Conservation (phyloP, 2,113 vertebrate genomes). For the Chloroceryle aenea region DNA sequence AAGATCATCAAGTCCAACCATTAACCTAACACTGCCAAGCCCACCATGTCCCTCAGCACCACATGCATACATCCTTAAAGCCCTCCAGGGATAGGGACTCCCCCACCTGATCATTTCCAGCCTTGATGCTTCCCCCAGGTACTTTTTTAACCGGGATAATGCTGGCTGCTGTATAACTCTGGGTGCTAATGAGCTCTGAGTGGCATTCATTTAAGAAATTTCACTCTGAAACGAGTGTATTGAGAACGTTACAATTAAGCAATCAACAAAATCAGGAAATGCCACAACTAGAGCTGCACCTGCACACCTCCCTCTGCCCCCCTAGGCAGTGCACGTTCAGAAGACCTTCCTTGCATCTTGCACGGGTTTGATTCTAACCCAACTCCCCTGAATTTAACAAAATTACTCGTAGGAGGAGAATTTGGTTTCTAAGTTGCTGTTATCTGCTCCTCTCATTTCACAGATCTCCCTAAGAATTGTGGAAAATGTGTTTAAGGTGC, state of each 20-base stretch:
- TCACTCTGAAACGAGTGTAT: not conserved
- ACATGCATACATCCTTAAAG: no score
- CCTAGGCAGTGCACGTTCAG: not conserved
- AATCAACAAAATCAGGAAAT: not conserved
- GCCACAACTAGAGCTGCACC: not conserved
- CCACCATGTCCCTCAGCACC: no score
- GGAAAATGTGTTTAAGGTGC: not conserved
- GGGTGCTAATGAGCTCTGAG: conserved; percentile 5
- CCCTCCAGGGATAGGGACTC: no score
- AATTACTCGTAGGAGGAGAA: not conserved
- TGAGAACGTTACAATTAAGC: not conserved
- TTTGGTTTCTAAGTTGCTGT: not conserved
- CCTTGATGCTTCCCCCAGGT: not conserved
- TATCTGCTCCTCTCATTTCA: not conserved
- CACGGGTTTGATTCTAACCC: not conserved
- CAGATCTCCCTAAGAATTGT: not conserved
- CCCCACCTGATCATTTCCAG: not conserved
- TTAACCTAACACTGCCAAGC: no score
- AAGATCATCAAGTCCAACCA: no score
- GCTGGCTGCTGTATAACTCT: not conserved
- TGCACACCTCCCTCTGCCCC: not conserved
- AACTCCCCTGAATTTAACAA: not conserved
- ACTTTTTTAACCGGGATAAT: not conserved
- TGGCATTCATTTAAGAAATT: conserved; percentile 8
- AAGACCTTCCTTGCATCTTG: rapidly evolving